Evolutionary conservation across 2,888 invertebrate genomes (phyloP), one percentile per base, ranked within the genome.

Genomic region (Cyclophora albipunctata): DNA sequence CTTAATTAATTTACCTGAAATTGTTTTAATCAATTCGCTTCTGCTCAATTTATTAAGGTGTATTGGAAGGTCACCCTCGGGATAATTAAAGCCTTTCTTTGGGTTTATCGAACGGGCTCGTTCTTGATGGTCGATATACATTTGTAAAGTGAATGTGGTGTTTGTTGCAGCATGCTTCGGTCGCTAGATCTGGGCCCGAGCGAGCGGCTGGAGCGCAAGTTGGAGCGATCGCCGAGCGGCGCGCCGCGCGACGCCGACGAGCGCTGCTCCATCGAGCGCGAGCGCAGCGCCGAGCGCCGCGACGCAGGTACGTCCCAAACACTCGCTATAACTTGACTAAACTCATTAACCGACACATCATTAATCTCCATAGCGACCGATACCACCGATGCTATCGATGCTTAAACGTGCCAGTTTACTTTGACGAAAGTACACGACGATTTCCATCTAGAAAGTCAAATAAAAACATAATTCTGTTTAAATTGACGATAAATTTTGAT

Each of bases 81-180:
- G 50, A 43, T 64, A 61, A 67, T 67, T 63, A 66, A 59, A 57
- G 54, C 55, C 57, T 57, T 60, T 62, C 64, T 64, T 66, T 51
- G 37, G 37, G 37, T 5, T 37, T 37, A 37, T 37, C 37, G 37
- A 37, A 37, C 37, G 37, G 5, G 37, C 5, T 37, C 20, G 20
- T 20, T 20, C 20, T 2, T 20, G 20, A 2, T 20, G 20, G 20
- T 20, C 20, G 20, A 20, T 20, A 20, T 20, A 20, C 20, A 20
- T 20, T 20, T 20, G 20, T 20, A 20, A 20, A 20, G 20, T 20
- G 20, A 20, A 20, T 20, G 20, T 20, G 20, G 20, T 20, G 20
- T 20, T 20, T 80, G 78, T 80, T 90, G 2, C 90, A 94, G 94
- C 81, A 92, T 94, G 74, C 90, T 95, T 70, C 92, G 94, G 75